Evolutionary conservation across 2,888 invertebrate genomes (phyloP).

Genomic region (Drosophila pseudotalamancana): DNA sequence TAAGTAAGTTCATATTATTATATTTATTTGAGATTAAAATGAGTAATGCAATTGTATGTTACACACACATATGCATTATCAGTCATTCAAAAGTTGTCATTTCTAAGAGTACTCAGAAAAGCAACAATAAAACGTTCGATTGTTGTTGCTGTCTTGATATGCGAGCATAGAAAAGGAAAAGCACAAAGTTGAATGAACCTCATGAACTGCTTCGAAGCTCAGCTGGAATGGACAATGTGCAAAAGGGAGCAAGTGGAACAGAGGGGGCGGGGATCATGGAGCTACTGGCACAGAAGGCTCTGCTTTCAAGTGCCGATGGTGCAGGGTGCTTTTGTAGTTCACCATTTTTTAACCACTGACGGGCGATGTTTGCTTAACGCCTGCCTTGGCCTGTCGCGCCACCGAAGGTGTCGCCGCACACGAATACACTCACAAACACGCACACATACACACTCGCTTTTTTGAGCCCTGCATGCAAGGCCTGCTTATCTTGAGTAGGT

Average conservation of each 20-base stretch:
- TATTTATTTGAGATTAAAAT: too few relatives aligned
- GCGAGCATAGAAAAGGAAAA: constrained; percentile 52
- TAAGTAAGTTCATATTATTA: too few relatives aligned
- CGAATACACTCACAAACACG: constrained; percentile 12
- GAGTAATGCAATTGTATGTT: too few relatives aligned
- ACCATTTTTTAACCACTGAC: constrained; percentile 23
- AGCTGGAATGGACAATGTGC: constrained; percentile 30
- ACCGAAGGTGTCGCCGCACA: constrained; percentile 33
- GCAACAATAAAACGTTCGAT: constrained; percentile 27
- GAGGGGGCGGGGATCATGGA: constrained; percentile 17
- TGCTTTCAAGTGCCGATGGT: background rate
- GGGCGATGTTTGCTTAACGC: constrained; percentile 15
- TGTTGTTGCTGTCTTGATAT: constrained; percentile 19
- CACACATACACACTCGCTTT: constrained; percentile 1
- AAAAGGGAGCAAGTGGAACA: constrained; percentile 12
- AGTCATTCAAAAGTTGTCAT: too few relatives aligned
- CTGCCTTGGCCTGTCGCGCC: constrained; percentile 32
- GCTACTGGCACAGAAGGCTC: background rate
- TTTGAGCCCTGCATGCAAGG: constrained; percentile 55
- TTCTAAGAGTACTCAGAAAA: too few relatives aligned
- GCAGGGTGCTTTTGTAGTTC: background rate
- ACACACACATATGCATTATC: too few relatives aligned
- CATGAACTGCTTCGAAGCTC: constrained; percentile 18
- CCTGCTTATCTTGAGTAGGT: constrained; percentile 52
- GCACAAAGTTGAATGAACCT: constrained; percentile 68